Percentiles rank a stretch among this genome's conserved stretches.
phyloP scores from a whole-genome alignment of 1,140 invertebrate genomes.

The Colletes latitarsis region DNA sequence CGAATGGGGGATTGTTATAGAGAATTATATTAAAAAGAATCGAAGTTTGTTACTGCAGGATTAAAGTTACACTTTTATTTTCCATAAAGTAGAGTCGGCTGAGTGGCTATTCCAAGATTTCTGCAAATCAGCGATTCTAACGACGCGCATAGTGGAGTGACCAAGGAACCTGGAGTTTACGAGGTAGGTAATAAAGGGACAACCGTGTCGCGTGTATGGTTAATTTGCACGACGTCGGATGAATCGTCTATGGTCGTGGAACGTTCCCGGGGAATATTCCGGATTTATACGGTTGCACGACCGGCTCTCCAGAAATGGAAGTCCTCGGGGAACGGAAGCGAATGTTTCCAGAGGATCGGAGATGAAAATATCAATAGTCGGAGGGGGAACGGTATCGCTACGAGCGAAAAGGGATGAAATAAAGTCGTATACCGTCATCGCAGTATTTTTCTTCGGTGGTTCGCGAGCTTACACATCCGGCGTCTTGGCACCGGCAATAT shows the following conservation, averaged over 20 bases:
- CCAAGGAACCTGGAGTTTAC: too few relatives aligned
- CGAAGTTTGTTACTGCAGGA: too few relatives aligned
- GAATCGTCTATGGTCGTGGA: background rate
- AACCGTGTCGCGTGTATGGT: too few relatives aligned
- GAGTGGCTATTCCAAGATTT: too few relatives aligned
- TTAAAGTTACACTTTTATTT: too few relatives aligned
- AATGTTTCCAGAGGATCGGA: conserved; percentile 20
- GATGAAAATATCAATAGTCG: conserved; percentile 44
- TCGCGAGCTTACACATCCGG: conserved; percentile 50
- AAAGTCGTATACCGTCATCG: conserved; percentile 48
- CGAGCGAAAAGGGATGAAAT: conserved; percentile 38
- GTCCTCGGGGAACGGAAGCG: conserved; percentile 17
- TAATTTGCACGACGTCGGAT: background rate
- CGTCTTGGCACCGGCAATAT: conserved; percentile 60
- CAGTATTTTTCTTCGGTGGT: conserved; percentile 49
- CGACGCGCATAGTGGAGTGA: too few relatives aligned
- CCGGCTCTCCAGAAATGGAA: background rate
- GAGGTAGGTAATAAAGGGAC: background rate
- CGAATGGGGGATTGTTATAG: too few relatives aligned
- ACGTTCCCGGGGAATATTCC: background rate
- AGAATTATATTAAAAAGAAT: too few relatives aligned
- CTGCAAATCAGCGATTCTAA: too few relatives aligned
- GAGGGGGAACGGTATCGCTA: conserved; percentile 16
- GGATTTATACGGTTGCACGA: conserved; percentile 2
- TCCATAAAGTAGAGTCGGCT: too few relatives aligned